Conservation (phyloP, 2,888 invertebrate species). For the Leptura quadrifasciata region DNA sequence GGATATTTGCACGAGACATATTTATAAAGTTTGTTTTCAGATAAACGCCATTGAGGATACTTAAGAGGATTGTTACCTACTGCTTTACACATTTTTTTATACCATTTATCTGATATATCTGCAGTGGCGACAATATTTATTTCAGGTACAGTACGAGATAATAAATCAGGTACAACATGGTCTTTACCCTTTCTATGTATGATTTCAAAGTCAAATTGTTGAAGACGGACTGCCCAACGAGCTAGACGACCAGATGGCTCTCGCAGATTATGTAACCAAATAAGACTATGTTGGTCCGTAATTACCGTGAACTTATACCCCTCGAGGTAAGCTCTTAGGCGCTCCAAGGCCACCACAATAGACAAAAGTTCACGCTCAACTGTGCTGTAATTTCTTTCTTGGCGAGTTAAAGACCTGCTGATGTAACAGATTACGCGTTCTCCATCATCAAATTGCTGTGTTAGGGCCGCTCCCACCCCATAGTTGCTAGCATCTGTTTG, state of each 20-base stretch:
- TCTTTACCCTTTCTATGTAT: conserved; percentile 11
- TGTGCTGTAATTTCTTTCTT: conserved; percentile 29
- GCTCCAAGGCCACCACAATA: conserved; percentile 39
- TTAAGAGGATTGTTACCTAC: conserved; percentile 31
- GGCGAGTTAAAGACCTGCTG: conserved; percentile 11
- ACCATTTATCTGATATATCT: conserved; percentile 30
- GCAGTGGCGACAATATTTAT: too few species aligned
- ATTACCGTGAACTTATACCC: conserved; percentile 45
- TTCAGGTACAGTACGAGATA: too few species aligned
- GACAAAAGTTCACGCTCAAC: background rate
- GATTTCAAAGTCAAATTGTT: conserved; percentile 43
- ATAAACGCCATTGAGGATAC: conserved; percentile 46
- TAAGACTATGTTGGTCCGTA: conserved; percentile 50
- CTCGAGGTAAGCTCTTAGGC: conserved; percentile 49
- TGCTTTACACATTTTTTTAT: background rate
- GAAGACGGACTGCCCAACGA: conserved; percentile 48
- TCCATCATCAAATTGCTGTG: conserved; percentile 28
- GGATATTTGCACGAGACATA: conserved; percentile 22
- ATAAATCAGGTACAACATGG: conserved; percentile 43
- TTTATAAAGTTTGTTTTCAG: conserved; percentile 47
- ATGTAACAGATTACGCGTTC: conserved; percentile 36
- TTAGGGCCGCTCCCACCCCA: conserved; percentile 41
- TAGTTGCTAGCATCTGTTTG: conserved; percentile 33
- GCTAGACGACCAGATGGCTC: conserved; percentile 45
- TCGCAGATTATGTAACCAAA: conserved; percentile 46